Percentiles rank a stretch among this genome's conserved stretches.
phyloP scores from a whole-genome alignment of 2,888 invertebrate species.

The Theretra japonica region DNA sequence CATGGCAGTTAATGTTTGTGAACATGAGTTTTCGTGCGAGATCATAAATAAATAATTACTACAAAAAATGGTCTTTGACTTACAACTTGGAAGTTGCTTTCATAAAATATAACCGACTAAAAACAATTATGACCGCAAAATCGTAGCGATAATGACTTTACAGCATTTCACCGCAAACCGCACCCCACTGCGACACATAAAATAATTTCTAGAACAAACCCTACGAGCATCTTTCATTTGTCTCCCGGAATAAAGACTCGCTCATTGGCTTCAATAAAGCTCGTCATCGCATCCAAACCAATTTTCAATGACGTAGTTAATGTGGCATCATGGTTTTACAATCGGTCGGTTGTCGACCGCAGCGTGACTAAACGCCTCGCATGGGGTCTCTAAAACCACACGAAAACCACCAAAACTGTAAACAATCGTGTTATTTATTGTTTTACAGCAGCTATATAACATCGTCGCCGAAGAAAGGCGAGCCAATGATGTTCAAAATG shows the following conservation, averaged over 20 bases:
- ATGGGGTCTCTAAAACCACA: constrained; percentile 67
- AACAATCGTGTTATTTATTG: constrained; percentile 80
- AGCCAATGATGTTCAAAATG: constrained; percentile 71
- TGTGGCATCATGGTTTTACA: constrained; percentile 69
- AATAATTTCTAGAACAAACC: constrained; percentile 26
- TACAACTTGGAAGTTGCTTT: neutral
- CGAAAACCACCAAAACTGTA: constrained; percentile 68
- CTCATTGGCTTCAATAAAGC: constrained; percentile 46
- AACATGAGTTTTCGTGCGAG: neutral
- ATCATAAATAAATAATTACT: constrained; percentile 4
- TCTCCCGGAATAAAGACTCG: constrained; percentile 23
- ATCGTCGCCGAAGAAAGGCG: constrained; percentile 67
- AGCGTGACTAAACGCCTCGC: constrained; percentile 65
- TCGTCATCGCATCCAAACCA: constrained; percentile 62
- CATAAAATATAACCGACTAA: constrained; percentile 5
- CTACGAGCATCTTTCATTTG: constrained; percentile 18
- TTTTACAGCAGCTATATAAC: constrained; percentile 80
- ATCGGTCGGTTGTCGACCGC: constrained; percentile 49
- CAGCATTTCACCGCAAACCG: constrained; percentile 16
- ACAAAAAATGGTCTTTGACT: neutral
- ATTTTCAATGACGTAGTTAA: constrained; percentile 60
- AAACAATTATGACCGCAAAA: constrained; percentile 27
- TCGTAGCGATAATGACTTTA: constrained; percentile 22
- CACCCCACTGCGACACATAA: constrained; percentile 28
- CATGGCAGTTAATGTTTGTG: neutral